A percentile compares a stretch with the other conserved stretches of the same genome.
phyloP scores from a whole-genome alignment of 2,113 vertebrate species.

The Strix aluco region DNA sequence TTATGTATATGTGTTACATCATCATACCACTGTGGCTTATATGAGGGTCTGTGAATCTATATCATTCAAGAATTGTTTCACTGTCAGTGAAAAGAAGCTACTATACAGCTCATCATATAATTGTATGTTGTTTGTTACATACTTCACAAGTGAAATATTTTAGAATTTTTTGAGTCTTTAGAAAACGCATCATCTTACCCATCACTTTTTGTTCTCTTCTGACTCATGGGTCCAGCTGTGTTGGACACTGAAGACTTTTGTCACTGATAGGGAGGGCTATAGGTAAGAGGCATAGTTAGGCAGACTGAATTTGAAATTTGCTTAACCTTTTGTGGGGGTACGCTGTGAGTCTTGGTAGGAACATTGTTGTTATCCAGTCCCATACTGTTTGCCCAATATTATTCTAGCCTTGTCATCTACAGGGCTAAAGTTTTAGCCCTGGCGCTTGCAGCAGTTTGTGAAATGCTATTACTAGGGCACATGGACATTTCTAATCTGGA shows the following conservation, averaged over 20 bases:
- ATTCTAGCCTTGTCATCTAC: background rate
- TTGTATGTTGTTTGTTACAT: background rate
- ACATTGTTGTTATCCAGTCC: background rate
- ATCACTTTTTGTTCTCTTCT: background rate
- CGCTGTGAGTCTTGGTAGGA: background rate
- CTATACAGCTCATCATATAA: background rate
- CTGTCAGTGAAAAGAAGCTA: background rate
- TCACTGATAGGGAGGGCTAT: background rate
- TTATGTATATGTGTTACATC: accelerated
- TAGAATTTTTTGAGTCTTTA: background rate
- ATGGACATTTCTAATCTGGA: background rate
- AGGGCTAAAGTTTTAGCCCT: background rate
- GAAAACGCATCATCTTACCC: background rate
- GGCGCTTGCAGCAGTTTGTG: background rate
- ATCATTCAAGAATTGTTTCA: background rate
- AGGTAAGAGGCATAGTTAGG: background rate
- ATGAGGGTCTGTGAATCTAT: background rate
- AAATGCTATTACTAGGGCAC: background rate
- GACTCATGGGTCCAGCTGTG: background rate
- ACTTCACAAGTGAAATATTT: background rate
- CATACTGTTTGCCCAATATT: background rate
- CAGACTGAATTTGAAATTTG: background rate
- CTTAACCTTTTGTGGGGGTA: background rate
- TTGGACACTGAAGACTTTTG: background rate
- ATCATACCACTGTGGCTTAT: background rate